These are phyloP conservation scores for Hypena proboscidalis DNA, from an alignment of 2,888 invertebrate species.

Conservation along the genomic window DNA sequence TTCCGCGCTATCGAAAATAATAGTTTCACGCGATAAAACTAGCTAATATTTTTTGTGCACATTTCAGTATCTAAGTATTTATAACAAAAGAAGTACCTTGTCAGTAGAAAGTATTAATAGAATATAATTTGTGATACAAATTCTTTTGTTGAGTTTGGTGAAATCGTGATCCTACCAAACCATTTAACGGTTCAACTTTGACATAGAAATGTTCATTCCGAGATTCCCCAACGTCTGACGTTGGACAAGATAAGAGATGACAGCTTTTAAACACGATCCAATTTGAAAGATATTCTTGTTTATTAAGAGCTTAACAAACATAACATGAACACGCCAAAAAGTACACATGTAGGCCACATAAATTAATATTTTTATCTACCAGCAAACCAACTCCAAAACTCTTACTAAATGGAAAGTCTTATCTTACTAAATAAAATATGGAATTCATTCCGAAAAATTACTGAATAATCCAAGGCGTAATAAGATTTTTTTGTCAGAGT, in stretches of 20 bases:
- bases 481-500: too few species aligned
- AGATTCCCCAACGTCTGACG: conserved; percentile 35
- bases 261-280: too few species aligned
- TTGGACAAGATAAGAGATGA: conserved; percentile 15
- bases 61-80: conserved; percentile 32
- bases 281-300: too few species aligned
- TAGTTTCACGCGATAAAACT: conserved; percentile 25
- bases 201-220: conserved; percentile 63
- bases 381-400: too few species aligned
- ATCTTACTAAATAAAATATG: too few species aligned
- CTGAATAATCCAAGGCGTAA: too few species aligned
- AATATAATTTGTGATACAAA: conserved; percentile 53
- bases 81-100: conserved; percentile 17
- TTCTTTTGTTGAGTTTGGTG: conserved; percentile 61
- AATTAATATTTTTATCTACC: too few species aligned
- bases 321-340: too few species aligned
- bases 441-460: too few species aligned
- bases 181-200: conserved; percentile 79
- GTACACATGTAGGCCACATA: too few species aligned
- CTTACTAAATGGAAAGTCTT: too few species aligned
- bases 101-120: conserved; percentile 53
- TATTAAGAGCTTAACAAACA: too few species aligned
- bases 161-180: conserved; percentile 64
- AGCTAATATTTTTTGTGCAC: conserved; percentile 24
- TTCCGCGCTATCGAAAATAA: conserved; percentile 25